A percentile compares a stretch with the other conserved stretches of the same genome.
These are phyloP conservation scores for Limnephilus marmoratus DNA, from an alignment of 2,888 invertebrate genomes.

Conservation along the genomic window DNA sequence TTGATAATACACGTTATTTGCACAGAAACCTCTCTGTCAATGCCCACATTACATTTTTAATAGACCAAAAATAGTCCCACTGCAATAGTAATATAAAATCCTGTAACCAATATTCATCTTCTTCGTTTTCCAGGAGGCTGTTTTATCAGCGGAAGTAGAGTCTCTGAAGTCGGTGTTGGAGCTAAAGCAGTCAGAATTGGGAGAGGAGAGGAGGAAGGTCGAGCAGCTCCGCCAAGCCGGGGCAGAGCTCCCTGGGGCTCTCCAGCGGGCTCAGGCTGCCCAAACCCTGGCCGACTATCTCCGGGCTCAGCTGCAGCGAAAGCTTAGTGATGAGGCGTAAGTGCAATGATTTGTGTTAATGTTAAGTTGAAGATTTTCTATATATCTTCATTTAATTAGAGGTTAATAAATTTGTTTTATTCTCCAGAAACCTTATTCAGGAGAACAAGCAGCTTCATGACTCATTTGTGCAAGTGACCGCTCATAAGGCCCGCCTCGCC, in stretches of 20 bases:
- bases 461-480: constrained; percentile 85
- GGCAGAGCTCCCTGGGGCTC: constrained; percentile 84
- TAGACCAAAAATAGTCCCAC: neutral
- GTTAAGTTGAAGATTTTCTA: neutral
- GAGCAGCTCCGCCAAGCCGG: constrained; percentile 84
- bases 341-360: constrained; percentile 67
- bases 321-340: constrained; percentile 85
- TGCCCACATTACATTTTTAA: neutral
- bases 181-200: constrained; percentile 90
- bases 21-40: neutral
- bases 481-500: constrained; percentile 86
- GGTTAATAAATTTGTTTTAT: constrained; percentile 44
- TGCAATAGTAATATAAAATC: neutral
- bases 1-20: neutral
- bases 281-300: constrained; percentile 93
- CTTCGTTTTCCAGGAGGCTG: constrained; percentile 69
- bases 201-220: constrained; percentile 84
- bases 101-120: neutral
- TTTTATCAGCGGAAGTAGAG: constrained; percentile 85
- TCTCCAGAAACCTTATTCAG: constrained; percentile 79
- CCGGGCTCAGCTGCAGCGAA: constrained; percentile 83
- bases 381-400: neutral
- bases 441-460: constrained; percentile 87
- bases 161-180: constrained; percentile 93
- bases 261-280: constrained; percentile 86